Evolutionary conservation across 2,888 invertebrate genomes (phyloP), one percentile per base, ranked within the genome.

Genomic region (Protonemura montana): DNA sequence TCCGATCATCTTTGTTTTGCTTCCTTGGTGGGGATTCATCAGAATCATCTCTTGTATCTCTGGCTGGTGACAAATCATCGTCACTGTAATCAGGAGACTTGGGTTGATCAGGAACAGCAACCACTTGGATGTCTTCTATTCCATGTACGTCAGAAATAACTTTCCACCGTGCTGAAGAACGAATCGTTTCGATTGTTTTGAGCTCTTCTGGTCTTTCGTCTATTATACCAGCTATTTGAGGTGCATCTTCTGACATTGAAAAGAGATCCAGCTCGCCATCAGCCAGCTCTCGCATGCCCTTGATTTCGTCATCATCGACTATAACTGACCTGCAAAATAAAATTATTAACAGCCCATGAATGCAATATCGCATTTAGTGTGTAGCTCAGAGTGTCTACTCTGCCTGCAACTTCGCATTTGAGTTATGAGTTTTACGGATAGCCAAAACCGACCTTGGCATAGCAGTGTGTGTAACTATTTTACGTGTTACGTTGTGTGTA

Each of bases 181-280:
- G 86, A 78, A 88, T 88, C 59, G 88, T 87, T 85, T 90, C 89
- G 42, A 89, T 83, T 7, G 86, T 89, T 87, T 90, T 88, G 13
- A 96, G 89, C 88, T 95, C 94, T 86, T 94, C 93, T 0, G 96
- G 95, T 89, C 96, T 91, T 82, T 98, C 98, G 90, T 98, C 98
- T 84, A 97, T 94, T 85, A 98, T 94, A 0, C 96, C 97, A 0
- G 96, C 98, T 88, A 98, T 95, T 91, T 96, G 96, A 0, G 98
- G 98, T 0, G 96, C 97, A 91, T 98, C 97, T 90, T 98, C 98
- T n/a, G 94, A 94, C 0, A 94, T 93, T 86, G 95, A 93, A 82
- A 95, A 93, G 1, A 96, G 93, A 85, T 96, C 95, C 76, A 95
- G 91, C 89, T 94, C 94, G 87, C 94, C 94, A 78, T 94, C 94